Conservation (phyloP, 2,888 invertebrate species). For the Spodoptera exigua region DNA sequence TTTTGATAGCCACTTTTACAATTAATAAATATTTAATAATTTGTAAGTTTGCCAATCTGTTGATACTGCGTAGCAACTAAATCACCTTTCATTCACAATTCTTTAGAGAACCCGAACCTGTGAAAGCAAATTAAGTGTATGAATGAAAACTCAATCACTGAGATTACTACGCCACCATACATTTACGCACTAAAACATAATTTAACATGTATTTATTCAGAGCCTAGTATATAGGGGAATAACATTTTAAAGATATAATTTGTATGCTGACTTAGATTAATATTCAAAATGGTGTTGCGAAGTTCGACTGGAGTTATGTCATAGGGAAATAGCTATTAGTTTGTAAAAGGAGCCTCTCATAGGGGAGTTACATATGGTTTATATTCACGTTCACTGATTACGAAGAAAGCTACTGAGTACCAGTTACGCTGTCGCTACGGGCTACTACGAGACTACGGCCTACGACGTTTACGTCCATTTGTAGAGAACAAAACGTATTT, state of each 20-base stretch:
- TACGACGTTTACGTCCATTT: conserved; percentile 28
- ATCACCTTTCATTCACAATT: no score
- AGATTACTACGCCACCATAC: conserved; percentile 22
- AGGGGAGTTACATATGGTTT: conserved; percentile 37
- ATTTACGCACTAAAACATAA: conserved; percentile 24
- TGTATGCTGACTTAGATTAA: conserved; percentile 52
- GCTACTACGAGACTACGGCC: conserved; percentile 52
- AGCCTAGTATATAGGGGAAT: conserved; percentile 39
- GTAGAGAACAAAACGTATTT: background rate
- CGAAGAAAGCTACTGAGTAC: conserved; percentile 10
- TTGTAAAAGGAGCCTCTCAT: conserved; percentile 26
- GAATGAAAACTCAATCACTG: conserved; percentile 31
- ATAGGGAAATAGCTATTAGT: conserved; percentile 52
- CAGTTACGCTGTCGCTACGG: conserved; percentile 29
- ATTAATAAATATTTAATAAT: no score
- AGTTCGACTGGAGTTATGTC: conserved; percentile 59
- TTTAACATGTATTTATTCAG: conserved; percentile 37
- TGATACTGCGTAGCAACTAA: no score
- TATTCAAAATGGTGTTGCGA: conserved; percentile 59
- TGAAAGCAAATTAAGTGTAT: conserved; percentile 12
- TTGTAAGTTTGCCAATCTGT: no score
- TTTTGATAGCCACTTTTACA: no score
- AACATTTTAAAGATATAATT: conserved; percentile 48
- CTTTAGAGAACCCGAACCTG: conserved; percentile 4
- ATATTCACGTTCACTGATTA: conserved; percentile 23